Percentiles rank a stretch among this genome's conserved stretches.
Evolutionary conservation across 2,888 invertebrate species (phyloP).

Genomic region (Drosophila peninsularis): DNA sequence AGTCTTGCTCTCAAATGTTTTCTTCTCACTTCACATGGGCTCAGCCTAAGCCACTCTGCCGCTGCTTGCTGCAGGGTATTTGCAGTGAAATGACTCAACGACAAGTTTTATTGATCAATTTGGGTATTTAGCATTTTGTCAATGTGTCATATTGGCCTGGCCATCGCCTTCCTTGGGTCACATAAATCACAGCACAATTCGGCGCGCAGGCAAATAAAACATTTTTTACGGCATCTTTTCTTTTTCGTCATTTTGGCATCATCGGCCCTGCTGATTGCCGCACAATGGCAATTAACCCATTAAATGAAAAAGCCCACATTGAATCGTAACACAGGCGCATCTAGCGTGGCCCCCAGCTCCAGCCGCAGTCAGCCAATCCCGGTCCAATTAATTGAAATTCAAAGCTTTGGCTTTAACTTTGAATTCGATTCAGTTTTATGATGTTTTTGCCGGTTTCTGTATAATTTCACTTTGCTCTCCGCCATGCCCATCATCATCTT

Average conservation of each 20-base stretch:
- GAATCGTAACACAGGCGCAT: constrained; percentile 33
- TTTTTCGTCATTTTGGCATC: constrained; percentile 26
- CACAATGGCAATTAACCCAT: constrained; percentile 79
- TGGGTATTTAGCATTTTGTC: constrained; percentile 71
- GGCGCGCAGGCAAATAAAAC: constrained; percentile 58
- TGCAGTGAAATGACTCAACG: constrained; percentile 34
- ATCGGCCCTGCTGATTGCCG: constrained; percentile 63
- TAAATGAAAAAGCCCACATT: constrained; percentile 73
- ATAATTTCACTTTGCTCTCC: constrained; percentile 62
- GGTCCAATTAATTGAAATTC: constrained; percentile 74
- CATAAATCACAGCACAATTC: constrained; percentile 57
- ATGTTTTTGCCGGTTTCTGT: constrained; percentile 58
- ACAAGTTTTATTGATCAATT: constrained; percentile 66
- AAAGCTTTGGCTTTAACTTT: constrained; percentile 58
- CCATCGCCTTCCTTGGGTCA: constrained; percentile 32
- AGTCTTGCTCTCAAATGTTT: no score
- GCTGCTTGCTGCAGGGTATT: constrained; percentile 14
- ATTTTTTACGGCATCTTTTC: constrained; percentile 45
- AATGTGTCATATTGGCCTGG: constrained; percentile 51
- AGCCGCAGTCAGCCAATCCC: constrained; percentile 23
- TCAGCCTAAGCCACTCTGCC: no score
- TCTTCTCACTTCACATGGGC: no score
- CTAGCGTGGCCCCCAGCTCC: neutral
- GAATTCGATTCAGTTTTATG: constrained; percentile 72
- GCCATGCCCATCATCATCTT: constrained; percentile 19